These are phyloP conservation scores for Xylophagus ater DNA, from an alignment of 2,888 invertebrate species.

Conservation along the genomic window DNA sequence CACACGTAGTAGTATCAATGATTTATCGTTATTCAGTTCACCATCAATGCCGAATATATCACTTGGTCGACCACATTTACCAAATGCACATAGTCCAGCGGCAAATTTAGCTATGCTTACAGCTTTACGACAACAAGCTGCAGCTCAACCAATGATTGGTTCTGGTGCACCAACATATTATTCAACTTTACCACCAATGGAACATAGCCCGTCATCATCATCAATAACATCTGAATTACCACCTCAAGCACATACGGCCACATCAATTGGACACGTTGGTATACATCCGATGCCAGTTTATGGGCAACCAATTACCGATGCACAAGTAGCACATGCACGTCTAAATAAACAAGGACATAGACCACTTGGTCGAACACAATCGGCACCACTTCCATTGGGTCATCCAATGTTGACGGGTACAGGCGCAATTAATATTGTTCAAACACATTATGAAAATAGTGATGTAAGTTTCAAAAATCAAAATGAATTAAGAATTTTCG, in stretches of 20 bases:
- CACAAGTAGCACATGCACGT: constrained; percentile 54
- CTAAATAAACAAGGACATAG: constrained; percentile 62
- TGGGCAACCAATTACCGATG: constrained; percentile 49
- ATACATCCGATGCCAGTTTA: constrained; percentile 27
- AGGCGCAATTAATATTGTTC: constrained; percentile 37
- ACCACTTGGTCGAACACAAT: constrained; percentile 86
- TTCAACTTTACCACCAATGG: constrained; percentile 29
- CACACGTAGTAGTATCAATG: constrained; percentile 56
- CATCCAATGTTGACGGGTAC: constrained; percentile 64
- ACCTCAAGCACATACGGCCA: constrained; percentile 35
- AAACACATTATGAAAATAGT: constrained; percentile 39
- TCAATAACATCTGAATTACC: constrained; percentile 27
- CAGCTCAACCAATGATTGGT: constrained; percentile 20
- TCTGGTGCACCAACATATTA: constrained; percentile 32
- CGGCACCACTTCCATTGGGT: constrained; percentile 81
- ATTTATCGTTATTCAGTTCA: constrained; percentile 77
- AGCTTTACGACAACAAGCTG: constrained; percentile 30
- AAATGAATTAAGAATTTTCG: neutral
- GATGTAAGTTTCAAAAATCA: constrained; percentile 34
- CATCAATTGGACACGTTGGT: constrained; percentile 16
- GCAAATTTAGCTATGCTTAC: constrained; percentile 32
- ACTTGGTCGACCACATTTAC: constrained; percentile 66
- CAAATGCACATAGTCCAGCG: constrained; percentile 30
- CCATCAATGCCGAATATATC: constrained; percentile 97
- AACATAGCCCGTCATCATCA: constrained; percentile 24